Evolutionary conservation across 2,113 vertebrate species (phyloP).

Genomic region (Myanophis thanlyinensis): DNA sequence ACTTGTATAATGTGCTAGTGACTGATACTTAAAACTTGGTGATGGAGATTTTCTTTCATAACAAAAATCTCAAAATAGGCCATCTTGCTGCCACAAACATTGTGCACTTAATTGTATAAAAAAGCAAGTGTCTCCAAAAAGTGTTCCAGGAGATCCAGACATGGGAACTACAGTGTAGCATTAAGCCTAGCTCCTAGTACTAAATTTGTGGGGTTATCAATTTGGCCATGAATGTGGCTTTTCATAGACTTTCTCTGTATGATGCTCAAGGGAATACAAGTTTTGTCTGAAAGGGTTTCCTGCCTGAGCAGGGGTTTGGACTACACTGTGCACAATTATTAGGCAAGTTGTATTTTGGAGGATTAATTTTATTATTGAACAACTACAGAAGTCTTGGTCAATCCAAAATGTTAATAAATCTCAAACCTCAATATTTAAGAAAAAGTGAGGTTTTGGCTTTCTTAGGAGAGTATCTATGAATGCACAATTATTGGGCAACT

Average conservation of each 20-base stretch:
- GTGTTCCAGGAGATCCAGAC: conserved; percentile 1
- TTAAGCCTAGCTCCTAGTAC: not conserved
- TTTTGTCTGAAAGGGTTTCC: not conserved
- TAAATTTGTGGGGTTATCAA: not conserved
- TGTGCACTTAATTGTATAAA: conserved; percentile 7
- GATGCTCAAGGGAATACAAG: no score
- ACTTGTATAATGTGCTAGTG: conserved; percentile 64
- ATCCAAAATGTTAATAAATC: no score
- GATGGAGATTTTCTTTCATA: conserved; percentile 20
- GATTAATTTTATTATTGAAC: no score
- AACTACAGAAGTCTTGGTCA: no score
- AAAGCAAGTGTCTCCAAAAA: not conserved
- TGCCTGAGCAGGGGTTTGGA: no score
- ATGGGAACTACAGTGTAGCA: not conserved
- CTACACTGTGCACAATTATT: no score
- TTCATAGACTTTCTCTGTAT: not conserved
- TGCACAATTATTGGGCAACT: no score
- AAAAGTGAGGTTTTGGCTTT: no score
- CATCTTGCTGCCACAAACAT: accelerated
- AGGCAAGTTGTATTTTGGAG: no score
- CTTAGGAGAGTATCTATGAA: no score
- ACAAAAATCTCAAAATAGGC: not conserved
- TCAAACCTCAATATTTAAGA: no score
- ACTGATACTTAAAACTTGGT: conserved; percentile 3
- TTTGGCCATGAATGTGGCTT: not conserved